Base-by-base conservation (phyloP, 2,888 invertebrate species). In the Brachylomia viminalis region DNA sequence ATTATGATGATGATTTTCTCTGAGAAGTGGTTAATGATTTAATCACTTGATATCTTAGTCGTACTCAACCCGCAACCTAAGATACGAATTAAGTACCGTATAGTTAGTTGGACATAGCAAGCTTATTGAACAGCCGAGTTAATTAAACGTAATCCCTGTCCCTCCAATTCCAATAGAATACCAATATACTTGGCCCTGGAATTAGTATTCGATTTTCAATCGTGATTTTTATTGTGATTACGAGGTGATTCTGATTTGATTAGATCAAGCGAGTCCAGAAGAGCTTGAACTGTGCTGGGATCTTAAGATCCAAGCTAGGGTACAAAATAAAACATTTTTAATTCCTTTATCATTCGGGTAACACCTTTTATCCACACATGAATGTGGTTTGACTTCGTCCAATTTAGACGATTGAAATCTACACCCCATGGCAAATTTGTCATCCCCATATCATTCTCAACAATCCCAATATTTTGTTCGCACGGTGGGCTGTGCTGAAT, bases 401-500 rank as follows among this genome's bases (percentile, higher is more conserved):
- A 56, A 62, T 33, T 82, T 52, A 56, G 42, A 33, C 7, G 54
- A 27, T 13, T 10, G 1, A 67, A 33, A 82, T 56, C 27, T 23
- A 77, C 33, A 67, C 58, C 45, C 17, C 33, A 54, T 54, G 33
- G 11, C 38, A n/a, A 72, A 61, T 52, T 45, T 61, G 6, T 65
- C 33, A 68, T 71, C 61, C 52, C 73, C 64, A 68, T 62, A 71
- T 73, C 45, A 56, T 77, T 82, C 61, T 71, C 66, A 56, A 58
- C 66, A 85, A 75, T 72, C 74, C 73, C 49, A 81, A 83, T 85
- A 80, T 83, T 82, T 77, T 64, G 83, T 78, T 87, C 87, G 74
- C 88, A 92, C 87, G 92, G 75, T 79, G 87, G 78, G 67, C 84
- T 82, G 86, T 82, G 82, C 87, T 92, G 91, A 92, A 95, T 94